Evolutionary conservation across 2,797 vertebrate species (phyloP), one percentile per base, ranked within the genome.

Genomic region (Rallus crepitans): DNA sequence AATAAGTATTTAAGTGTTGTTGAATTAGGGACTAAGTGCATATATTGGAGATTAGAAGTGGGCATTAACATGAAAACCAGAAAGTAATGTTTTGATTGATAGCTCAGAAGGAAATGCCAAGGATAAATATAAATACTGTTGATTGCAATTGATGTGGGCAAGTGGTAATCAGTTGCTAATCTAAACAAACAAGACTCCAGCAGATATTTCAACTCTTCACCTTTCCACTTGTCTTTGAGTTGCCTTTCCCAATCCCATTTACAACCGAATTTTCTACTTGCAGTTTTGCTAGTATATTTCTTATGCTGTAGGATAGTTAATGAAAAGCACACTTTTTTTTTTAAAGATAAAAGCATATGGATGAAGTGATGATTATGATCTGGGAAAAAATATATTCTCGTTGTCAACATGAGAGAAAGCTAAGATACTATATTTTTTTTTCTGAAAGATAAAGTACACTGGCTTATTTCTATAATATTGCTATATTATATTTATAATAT

Each of bases 61-160:
- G 42, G 52, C 42, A 28, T 85, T 91, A 90, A 72, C 31, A 37
- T n/a, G 48, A 90, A 88, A 94, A 76, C 28, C 39, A 90, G 61
- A 86, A 88, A 90, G 57, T 71, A 94, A 68, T 86, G 35, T 81
- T 96, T 91, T 90, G 94, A 96, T 94, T 95, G 93, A 92, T 94
- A 79, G 95, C 65, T 94, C 50, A 45, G 82, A 94, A 93, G 91
- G 89, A 96, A 95, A 93, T 96, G 89, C 89, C 87, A 91, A 88
- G 73, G 93, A 88, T 96, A 96, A 94, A 94, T 96, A 95, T 95
- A 96, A 96, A 92, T 94, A 89, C 84, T 55, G 92, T 91, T 96
- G 96, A 97, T 97, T 96, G 92, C 93, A 94, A 14, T 61, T 93
- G 92, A 93, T 96, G 89, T 94, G 94, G 95, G 92, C 95, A 93